Percentiles rank a stretch among this genome's conserved stretches.
phyloP scores from a whole-genome alignment of 2,888 invertebrate genomes.

The Ennomos erosarius region DNA sequence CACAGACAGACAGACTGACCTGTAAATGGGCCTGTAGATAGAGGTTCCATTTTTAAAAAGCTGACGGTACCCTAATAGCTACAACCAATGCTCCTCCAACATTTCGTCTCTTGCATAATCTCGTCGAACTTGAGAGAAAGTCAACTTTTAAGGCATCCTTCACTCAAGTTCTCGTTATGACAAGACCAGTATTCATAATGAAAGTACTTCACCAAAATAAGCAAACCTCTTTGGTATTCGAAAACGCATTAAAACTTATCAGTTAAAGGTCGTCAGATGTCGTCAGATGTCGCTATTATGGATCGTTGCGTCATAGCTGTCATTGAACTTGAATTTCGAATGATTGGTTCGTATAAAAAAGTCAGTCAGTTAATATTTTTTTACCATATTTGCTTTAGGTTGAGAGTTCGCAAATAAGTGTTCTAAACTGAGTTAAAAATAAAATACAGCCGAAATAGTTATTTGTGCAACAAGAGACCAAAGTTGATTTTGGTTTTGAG shows the following conservation, averaged over 20 bases:
- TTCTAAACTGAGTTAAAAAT: no score
- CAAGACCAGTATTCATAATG: constrained; percentile 42
- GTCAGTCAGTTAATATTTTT: no score
- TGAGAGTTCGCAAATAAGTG: no score
- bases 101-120: constrained; percentile 42
- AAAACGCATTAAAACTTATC: constrained; percentile 28
- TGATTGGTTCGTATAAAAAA: constrained; percentile 15
- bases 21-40: no score
- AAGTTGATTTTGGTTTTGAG: no score
- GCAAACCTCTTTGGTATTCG: constrained; percentile 33
- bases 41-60: no score
- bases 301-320: constrained; percentile 51
- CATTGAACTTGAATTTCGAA: constrained; percentile 68
- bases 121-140: constrained; percentile 62
- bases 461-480: no score
- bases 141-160: constrained; percentile 44
- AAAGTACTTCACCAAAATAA: constrained; percentile 56
- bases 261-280: constrained; percentile 24
- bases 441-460: no score
- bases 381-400: no score
- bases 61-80: constrained; percentile 1
- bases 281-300: constrained; percentile 29
- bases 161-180: constrained; percentile 42
- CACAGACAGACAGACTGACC: no score
- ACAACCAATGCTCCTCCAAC: constrained; percentile 13